Evolutionary conservation across 2,797 vertebrate species (phyloP), one percentile per base, ranked within the genome.

Genomic region (Parambassis ranga): DNA sequence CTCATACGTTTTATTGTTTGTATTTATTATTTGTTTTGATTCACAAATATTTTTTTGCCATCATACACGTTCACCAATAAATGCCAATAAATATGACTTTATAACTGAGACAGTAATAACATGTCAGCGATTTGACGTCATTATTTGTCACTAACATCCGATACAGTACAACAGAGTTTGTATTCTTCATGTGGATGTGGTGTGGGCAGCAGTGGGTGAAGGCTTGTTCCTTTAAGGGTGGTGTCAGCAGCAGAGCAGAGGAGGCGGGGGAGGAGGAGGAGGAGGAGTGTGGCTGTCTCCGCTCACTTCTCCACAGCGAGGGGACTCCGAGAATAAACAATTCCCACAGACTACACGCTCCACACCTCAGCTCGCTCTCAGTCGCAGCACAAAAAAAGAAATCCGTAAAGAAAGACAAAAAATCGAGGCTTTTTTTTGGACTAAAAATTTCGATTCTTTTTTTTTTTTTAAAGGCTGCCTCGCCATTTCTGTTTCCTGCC

Each of bases 291-390:
- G 80, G 53, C 80, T 55, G 84, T 79, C 81, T 89, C 81, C 77
- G 85, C 87, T 87, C 90, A 86, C 84, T 89, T 75, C 87, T 88
- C 79, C 74, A 85, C 79, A 81, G 84, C 74, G 48, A 86, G 88
- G 88, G 81, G 85, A 91, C 90, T 89, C 90, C 86, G 90, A 89
- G 83, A 90, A 91, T 86, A 90, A 90, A 91, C 91, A 91, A 81
- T 87, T 79, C 85, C 66, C 79, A 78, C 85, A 78, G 84, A 82
- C 75, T 72, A 18, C 67, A 83, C 87, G 68, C 70, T 62, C 50
- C 82, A 38, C 80, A 55, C 75, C 67, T 66, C 68, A 18, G 42
- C 56, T 24, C 63, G 77, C 65, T 26, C 18, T 2, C 59, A 43
- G 64, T 14, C 72, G 50, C 57, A 6, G 11, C 47, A 15, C 42